Evolutionary conservation across 2,797 vertebrate genomes (phyloP), one percentile per base, ranked within the genome.

Genomic region (Myripristis jacobus): DNA sequence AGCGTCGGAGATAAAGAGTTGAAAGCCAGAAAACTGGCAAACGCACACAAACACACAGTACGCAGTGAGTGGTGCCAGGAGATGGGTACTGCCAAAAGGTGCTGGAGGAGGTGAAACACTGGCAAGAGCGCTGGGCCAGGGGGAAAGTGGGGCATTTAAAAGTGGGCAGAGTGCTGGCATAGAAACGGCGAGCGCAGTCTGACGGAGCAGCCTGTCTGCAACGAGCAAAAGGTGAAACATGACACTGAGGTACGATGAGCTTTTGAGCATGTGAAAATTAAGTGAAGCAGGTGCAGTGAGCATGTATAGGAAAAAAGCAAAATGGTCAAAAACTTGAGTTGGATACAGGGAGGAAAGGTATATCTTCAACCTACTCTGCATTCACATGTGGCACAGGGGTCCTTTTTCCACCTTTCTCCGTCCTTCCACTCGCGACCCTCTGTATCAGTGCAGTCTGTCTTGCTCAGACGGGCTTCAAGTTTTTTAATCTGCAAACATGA

Each of bases 401-500:
- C 96, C 44, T 89, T 95, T 61, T 95, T 96, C 98, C 98, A 99
- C n/a, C 77, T 92, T 18, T 96, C 90, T 52, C 94, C 94, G 34
- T 93, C 94, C 15, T 84, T 82, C 3, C 95, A 95, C 11, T 95
- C 91, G 41, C 91, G 92, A 12, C 95, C 96, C 0, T 93, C 91
- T 18, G 87, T 91, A 48, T 97, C 97, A 88, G 94, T 94, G 90
- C 98, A 99, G 88, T 95, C 95, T 2, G 93, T 94, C 86, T 93
- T 92, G 87, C 95, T 97, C 84, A 98, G 93, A 61, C 95, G 97
- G 16, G 93, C 91, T 94, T 99, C 98, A 75, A 99, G 96, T 89
- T 94, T 96, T 93, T 96, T 97, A 87, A 99, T 99, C 97, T 99
- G 92, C 52, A 79, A 72, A 29, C 56, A 41, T 5, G 27, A 72